Base-by-base conservation (phyloP, 2,888 invertebrate species). In the Dryomyza anilis region DNA sequence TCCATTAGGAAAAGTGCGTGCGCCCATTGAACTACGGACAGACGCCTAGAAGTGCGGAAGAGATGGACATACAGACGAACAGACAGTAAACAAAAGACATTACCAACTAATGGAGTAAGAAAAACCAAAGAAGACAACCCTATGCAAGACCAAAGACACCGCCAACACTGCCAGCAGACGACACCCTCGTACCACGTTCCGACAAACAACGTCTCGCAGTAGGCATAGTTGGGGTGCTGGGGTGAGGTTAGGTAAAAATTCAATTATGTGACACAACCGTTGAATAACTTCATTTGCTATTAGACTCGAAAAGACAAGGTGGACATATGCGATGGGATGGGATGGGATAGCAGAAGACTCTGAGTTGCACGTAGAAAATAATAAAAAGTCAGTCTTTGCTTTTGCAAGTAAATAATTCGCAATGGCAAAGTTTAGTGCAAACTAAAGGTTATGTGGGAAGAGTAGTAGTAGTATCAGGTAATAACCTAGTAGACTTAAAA, bases 241-340 rank as follows among this genome's bases (percentile, higher is more conserved):
- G 1, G 39, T 33, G 8, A 10, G 19, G 30, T 29, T 14, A 45
- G 58, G 61, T 60, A 57, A 63, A 67, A 65, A 69, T 63, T 69
- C 67, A 69, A 67, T 63, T 67, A 67, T 52, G 66, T 48, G 65
- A 65, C 68, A 67, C 59, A 62, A 57, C 48, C 56, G 30, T 61
- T 50, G 64, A 64, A 67, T 56, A 65, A 62, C 60, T 62, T 62
- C 46, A 61, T 61, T 50, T 39, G 21, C 55, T 55, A 33, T 33
- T 19, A 57, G 39, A 50, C 16, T 5, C 23, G n/a, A 21, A 21
- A 36, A 5, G 36, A 33, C 12, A 14, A 39, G 36, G 14, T 4
- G 12, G 27, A 43, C 27, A 43, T 29, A 29, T n/a, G n/a, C 27
- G 43, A 23, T 57, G 29, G 29, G 19, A 27, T 14, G 19, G 27